These are phyloP conservation scores for Bombylius major DNA, from an alignment of 2,888 invertebrate species.

Conservation along the genomic window DNA sequence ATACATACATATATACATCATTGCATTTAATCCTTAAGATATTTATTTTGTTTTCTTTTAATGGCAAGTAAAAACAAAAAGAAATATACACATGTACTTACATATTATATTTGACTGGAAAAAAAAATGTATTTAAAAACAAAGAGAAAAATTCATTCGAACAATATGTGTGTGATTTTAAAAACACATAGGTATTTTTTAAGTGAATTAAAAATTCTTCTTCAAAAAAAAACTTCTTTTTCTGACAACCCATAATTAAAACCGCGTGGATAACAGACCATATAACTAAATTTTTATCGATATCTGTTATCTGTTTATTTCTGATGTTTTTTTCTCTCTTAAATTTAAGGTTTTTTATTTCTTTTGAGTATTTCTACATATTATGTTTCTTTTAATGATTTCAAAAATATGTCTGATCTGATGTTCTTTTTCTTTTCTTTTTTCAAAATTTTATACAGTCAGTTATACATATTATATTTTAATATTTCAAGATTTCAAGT, in stretches of 20 bases:
- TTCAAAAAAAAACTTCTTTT: neutral
- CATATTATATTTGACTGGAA: no score
- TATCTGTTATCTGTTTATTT: constrained; percentile 6
- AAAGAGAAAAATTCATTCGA: no score
- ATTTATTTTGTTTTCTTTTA: no score
- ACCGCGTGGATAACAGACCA: constrained; percentile 4
- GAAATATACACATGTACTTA: no score
- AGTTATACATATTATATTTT: no score
- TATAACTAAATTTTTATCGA: constrained; percentile 4
- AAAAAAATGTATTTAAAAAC: no score
- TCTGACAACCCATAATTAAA: constrained; percentile 8
- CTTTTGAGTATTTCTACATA: neutral
- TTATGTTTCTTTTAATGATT: neutral
- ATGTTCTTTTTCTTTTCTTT: no score
- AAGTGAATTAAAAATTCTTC: neutral
- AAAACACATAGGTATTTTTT: no score
- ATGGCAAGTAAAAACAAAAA: no score
- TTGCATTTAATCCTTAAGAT: no score
- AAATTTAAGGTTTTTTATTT: neutral
- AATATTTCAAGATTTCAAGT: neutral
- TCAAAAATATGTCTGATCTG: neutral
- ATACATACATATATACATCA: neutral
- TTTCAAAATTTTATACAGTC: no score
- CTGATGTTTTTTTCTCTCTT: constrained; percentile 1
- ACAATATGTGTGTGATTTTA: no score